Conservation (phyloP, 2,797 vertebrate genomes). For the Sylvia borin region DNA sequence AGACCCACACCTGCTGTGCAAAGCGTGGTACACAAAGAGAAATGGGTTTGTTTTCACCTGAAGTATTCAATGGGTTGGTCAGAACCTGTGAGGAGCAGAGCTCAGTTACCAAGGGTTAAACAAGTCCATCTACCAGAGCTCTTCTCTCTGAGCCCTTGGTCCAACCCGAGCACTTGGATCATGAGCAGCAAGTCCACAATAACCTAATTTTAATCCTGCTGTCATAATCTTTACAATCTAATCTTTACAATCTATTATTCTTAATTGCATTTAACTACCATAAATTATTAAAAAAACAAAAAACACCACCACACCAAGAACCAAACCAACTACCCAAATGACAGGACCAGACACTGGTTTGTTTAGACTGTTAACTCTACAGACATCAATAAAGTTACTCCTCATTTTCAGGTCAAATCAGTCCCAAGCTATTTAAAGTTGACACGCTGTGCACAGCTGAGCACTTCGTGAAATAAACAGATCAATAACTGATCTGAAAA, state of each 20-base stretch:
- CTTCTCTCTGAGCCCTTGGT: background rate
- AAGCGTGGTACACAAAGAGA: background rate
- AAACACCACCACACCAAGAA: background rate
- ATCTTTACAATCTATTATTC: background rate
- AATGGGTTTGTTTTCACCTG: background rate
- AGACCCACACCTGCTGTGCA: background rate
- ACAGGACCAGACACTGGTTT: background rate
- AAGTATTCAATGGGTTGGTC: background rate
- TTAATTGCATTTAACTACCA: background rate
- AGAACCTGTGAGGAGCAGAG: background rate
- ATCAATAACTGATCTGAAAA: background rate
- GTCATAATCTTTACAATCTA: background rate
- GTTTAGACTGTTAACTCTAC: background rate
- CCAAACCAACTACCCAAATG: background rate
- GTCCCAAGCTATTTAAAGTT: background rate
- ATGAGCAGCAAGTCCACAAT: background rate
- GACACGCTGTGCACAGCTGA: background rate
- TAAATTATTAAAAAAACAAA: background rate
- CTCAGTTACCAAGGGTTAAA: background rate
- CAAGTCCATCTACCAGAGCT: background rate
- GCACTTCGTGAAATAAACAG: background rate
- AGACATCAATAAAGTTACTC: background rate
- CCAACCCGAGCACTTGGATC: background rate
- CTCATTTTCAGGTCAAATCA: background rate
- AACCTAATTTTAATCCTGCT: background rate